Base-by-base conservation (phyloP, 2,888 invertebrate genomes). In the Zaprionus obscuricornis region DNA sequence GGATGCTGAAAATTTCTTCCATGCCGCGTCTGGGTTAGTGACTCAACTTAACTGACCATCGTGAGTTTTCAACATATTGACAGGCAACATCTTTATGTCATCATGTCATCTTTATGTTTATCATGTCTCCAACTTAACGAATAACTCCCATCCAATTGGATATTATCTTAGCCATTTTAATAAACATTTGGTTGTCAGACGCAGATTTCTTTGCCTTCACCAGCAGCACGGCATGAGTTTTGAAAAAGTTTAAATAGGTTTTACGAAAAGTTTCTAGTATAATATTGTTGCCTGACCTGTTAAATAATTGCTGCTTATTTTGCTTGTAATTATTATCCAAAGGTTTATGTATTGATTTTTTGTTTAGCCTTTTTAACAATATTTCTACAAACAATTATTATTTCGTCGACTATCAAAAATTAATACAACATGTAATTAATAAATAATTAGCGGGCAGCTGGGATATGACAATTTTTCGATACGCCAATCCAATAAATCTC, bases 241-340 rank as follows among this genome's bases (percentile, higher is more conserved):
- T 74, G 68, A 65, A 78, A 84, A 81, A 81, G 84, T 81, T 81
- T 84, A 81, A 84, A 81, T 81, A 74, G 81, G 65, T 81, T 81
- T 81, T 78, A 73, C 75, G 66, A 71, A 84, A 74, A 83, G 46
- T 82, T 82, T 76, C 66, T 78, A 75, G 74, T 82, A 75, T 68
- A 64, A 73, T 64, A 59, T 70, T 55, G 58, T 57, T 66, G 58
- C 31, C 49, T 49, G 3, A n/a, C 29, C 7, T 33, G 39, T 26
- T 54, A 24, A 62, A 54, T 63, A 57, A 70, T 62, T 62, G 24
- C 63, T 49, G 43, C 47, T 43, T 45, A 57, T 52, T 50, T 31
- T 29, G 17, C 39, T 37, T 58, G 43, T 66, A 70, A 70, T 70
- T 66, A 66, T 70, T 63, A 71, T 66, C 54, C 47, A 51, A 39